Conservation (phyloP, 2,797 vertebrate species). For the Neomorphus geoffroyi region DNA sequence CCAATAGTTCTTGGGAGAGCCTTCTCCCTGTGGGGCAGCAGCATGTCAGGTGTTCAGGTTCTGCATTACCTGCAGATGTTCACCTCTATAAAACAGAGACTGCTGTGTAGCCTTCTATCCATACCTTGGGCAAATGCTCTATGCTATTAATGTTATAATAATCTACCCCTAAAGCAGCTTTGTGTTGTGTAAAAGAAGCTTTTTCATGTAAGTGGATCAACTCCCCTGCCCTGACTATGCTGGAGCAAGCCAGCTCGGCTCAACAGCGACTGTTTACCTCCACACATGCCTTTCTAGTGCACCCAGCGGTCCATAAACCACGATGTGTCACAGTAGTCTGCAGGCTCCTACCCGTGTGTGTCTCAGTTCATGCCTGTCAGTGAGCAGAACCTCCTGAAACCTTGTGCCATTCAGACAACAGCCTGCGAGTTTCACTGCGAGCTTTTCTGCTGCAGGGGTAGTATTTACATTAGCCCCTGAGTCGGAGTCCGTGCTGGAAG, state of each 20-base stretch:
- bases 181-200: not conserved
- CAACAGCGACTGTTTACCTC: accelerated
- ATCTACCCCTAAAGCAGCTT: not conserved
- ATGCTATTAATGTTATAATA: not conserved
- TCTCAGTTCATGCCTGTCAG: not conserved
- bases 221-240: not conserved
- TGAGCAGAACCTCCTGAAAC: not conserved
- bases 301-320: not conserved
- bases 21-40: too few species aligned
- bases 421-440: accelerated
- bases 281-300: accelerated
- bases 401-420: not conserved
- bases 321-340: accelerated
- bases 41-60: too few species aligned
- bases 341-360: accelerated
- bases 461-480: not conserved
- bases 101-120: not conserved
- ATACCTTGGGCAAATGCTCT: not conserved
- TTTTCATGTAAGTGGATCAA: not conserved
- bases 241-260: not conserved
- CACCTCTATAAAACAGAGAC: not conserved
- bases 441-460: accelerated
- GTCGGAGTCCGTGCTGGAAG: not conserved
- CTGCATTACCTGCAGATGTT: too few species aligned
- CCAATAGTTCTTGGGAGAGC: too few species aligned